Evolutionary conservation across 2,797 vertebrate species (phyloP), one percentile per base, ranked within the genome.

Genomic region (Lacerta viridis): DNA sequence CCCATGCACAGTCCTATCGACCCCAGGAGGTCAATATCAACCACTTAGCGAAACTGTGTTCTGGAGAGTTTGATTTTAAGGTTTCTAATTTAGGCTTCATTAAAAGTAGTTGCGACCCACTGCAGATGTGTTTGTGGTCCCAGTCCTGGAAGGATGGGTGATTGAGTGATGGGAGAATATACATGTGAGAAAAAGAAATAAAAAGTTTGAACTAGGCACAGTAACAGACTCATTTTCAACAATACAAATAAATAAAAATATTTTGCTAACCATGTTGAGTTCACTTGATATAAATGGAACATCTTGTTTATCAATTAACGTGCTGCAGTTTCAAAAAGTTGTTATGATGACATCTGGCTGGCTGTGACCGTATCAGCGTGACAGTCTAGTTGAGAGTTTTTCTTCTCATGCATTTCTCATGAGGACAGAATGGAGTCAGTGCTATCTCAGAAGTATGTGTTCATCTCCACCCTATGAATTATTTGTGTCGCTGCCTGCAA

Each of bases 231-330:
- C 64, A 68, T 68, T 68, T 93, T 83, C 43, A 86, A 3, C 50
- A 39, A 15, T 55, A 55, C 13, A 64, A 27, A 36, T 29, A 25
- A 2, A 55, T 29, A 25, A 2, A 55, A 8, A 39, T 39, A 13
- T 10, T 80, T 83, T 88, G 69, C 23, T 27, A 84, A 72, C 2
- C 4, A 66, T 85, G 87, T 87, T 87, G 50, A 74, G 82, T 69
- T 3, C n/a, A 29, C 5, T 77, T 39, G 3, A 46, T 43, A 92
- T 11, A 36, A 94, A 89, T 55, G 9, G 10, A 91, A 76, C 81
- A 89, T 88, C 71, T 93, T 92, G 46, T 92, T 93, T 94, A 87
- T 93, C 91, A 92, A 46, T 92, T 95, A 88, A 83, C 25, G 7
- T 74, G 76, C 80, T 89, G 33, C 20, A 13, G 46, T 93, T 91